A percentile compares a stretch with the other conserved stretches of the same genome.
Evolutionary conservation across 2,888 invertebrate genomes (phyloP).

Genomic region (Nemotelus nigrinus): DNA sequence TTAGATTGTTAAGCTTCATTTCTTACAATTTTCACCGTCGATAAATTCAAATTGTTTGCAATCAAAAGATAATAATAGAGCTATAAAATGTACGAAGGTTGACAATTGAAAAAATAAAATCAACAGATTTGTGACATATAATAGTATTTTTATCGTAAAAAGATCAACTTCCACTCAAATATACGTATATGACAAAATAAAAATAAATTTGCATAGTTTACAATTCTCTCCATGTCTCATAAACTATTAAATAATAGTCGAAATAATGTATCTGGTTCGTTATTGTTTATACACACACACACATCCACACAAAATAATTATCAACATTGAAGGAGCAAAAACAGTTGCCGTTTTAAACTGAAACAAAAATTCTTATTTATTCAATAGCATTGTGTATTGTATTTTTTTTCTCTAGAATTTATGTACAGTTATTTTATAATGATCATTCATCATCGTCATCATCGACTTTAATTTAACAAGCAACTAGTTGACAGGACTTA

Average conservation of each 20-base stretch:
- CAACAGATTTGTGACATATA: background rate
- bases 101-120: no score
- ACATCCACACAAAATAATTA: background rate
- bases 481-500: conserved; percentile 12
- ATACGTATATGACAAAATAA: background rate
- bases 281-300: background rate
- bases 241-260: no score
- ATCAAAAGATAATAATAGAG: no score
- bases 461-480: no score
- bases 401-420: conserved; percentile 25
- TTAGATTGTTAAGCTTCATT: no score
- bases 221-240: background rate
- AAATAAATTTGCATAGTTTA: background rate
- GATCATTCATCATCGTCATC: background rate
- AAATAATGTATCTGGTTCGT: no score
- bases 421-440: conserved; percentile 32
- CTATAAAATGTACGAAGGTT: no score
- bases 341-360: background rate
- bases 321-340: background rate
- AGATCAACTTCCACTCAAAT: background rate
- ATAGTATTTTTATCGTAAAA: background rate
- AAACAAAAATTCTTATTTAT: conserved; percentile 16
- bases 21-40: no score
- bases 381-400: background rate
- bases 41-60: no score